Base-by-base conservation (phyloP, 1,140 invertebrate genomes). In the Drosophila subobscura region DNA sequence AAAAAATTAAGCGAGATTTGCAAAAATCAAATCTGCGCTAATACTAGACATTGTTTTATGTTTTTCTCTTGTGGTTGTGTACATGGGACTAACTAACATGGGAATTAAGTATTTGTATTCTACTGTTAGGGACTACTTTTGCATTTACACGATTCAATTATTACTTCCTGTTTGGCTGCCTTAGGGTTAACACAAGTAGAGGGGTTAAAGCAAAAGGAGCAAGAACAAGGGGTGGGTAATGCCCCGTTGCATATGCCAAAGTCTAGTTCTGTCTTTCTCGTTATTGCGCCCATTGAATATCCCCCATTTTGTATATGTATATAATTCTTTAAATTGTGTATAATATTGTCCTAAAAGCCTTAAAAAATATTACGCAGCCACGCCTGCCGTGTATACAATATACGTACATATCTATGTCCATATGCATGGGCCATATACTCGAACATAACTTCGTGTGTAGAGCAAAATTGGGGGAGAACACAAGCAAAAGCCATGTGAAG, bases 301-400 rank as follows among this genome's bases (percentile, higher is more conserved):
- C 44, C 20, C 63, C 45, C 66, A 68, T 70, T 68, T 22, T 45
- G 52, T 63, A 61, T 22, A 54, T 47, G 71, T 51, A 58, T 68
- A 61, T 73, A 59, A 68, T 52, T 54, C 20, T 54, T 74, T 64
- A 66, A 70, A 70, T 37, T 74, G 58, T 85, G 70, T 85, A 81
- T 86, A 81, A 86, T 85, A 88, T 86, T 86, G 81, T 86, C 81
- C 83, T 86, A 86, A 78, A 86, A 81, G 73, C 78, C 74, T 86
- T 86, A 71, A 86, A 85, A 75, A 78, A 75, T 81, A 81, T 81
- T 65, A 81, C 45, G 72, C 59, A 65, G 63, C 33, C 53, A 50
- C 29, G 57, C 46, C 54, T 61, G 50, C 51, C 44, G 47, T 46
- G 54, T 42, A 10, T 44, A 66, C 46, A 50, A 40, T 44, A 41